Percentiles rank a stretch among this genome's conserved stretches.
Evolutionary conservation across 2,888 invertebrate species (phyloP).

Genomic region (Pseudococcus jackbeardsleyi): DNA sequence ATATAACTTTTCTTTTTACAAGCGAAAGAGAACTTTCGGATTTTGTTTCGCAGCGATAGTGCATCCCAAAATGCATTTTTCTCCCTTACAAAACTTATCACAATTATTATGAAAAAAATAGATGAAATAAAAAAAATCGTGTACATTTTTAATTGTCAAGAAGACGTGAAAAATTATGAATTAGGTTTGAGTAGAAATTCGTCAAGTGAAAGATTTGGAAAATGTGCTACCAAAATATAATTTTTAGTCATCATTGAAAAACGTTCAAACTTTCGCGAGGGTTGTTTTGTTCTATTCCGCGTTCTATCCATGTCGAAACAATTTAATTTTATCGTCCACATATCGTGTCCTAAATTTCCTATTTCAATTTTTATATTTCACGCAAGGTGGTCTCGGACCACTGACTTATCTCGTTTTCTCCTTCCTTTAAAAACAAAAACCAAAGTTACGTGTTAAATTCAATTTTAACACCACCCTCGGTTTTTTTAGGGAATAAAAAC

Average conservation of each 20-base stretch:
- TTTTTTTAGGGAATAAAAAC: constrained; percentile 22
- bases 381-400: constrained; percentile 57
- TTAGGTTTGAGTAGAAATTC: not conserved
- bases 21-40: constrained; percentile 36
- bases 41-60: constrained; percentile 34
- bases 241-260: constrained; percentile 37
- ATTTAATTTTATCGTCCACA: constrained; percentile 63
- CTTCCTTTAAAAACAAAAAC: constrained; percentile 21
- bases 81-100: not conserved
- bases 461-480: constrained; percentile 27
- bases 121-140: not conserved
- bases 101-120: not conserved
- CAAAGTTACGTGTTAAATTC: constrained; percentile 47
- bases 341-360: constrained; percentile 65
- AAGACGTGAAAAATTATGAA: not conserved
- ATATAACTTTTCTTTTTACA: constrained; percentile 9
- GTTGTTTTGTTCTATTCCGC: constrained; percentile 59
- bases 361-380: constrained; percentile 64
- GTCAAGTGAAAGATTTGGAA: not conserved
- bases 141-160: not conserved
- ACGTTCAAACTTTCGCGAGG: constrained; percentile 55
- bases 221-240: not conserved
- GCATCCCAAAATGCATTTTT: constrained; percentile 43
- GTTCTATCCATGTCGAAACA: constrained; percentile 62
- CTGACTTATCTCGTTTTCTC: constrained; percentile 26